Evolutionary conservation across 2,888 invertebrate species (phyloP).

Genomic region (Plebejus melissa): DNA sequence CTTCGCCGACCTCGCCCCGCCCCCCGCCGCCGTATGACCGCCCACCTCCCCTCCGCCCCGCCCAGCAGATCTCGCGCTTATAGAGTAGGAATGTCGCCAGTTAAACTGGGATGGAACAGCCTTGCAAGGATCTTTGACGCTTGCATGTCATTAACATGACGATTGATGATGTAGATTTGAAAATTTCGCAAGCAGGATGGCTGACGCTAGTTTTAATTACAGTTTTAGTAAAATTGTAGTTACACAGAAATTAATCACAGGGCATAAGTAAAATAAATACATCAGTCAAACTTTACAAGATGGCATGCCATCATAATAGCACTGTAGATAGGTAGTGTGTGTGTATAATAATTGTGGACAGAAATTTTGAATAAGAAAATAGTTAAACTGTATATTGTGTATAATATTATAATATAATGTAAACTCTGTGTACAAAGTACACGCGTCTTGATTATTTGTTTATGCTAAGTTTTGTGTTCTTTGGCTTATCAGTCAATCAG

Average conservation of each 20-base stretch:
- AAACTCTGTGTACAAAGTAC: not conserved
- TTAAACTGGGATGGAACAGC: not conserved
- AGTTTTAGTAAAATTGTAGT: too few relatives aligned
- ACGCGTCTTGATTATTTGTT: not conserved
- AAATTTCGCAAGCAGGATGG: too few relatives aligned
- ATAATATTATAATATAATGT: not conserved
- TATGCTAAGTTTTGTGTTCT: not conserved
- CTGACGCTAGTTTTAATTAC: not conserved
- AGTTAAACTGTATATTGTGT: not conserved
- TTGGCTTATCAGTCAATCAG: not conserved
- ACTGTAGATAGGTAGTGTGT: not conserved
- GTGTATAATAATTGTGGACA: not conserved
- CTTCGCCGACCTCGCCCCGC: slow-evolving; percentile 67
- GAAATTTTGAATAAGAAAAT: not conserved
- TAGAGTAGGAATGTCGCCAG: not conserved
- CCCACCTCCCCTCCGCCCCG: not conserved
- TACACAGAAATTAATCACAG: too few relatives aligned
- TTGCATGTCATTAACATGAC: too few relatives aligned
- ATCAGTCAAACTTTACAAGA: too few relatives aligned
- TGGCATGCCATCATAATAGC: not conserved
- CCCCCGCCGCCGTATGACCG: slow-evolving; percentile 29
- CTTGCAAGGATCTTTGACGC: too few relatives aligned
- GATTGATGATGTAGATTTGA: too few relatives aligned
- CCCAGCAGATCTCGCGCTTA: not conserved
- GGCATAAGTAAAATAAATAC: too few relatives aligned